Evolutionary conservation across 2,888 invertebrate species (phyloP), one percentile per base, ranked within the genome.

Genomic region (Stictocephala bisonia): DNA sequence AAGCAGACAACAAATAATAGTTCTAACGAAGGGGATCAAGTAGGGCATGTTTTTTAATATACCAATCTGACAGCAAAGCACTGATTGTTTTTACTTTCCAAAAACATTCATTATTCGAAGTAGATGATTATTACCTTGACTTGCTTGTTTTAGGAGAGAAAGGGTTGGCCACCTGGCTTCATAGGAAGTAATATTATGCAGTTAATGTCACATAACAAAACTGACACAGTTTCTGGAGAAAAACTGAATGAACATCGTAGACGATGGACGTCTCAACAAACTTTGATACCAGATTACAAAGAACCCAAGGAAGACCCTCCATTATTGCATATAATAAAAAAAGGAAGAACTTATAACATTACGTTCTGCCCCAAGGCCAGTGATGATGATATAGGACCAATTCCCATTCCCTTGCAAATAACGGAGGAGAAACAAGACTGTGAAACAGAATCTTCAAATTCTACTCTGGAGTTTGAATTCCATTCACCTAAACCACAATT

Each of bases 101-200:
- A n/a, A n/a, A n/a, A n/a, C n/a, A n/a, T n/a, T n/a, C n/a, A n/a
- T n/a, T n/a, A n/a, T n/a, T n/a, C n/a, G n/a, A n/a, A n/a, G n/a
- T n/a, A n/a, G n/a, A n/a, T n/a, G n/a, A n/a, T n/a, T n/a, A n/a
- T n/a, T n/a, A n/a, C n/a, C n/a, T n/a, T n/a, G n/a, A n/a, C n/a
- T n/a, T n/a, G n/a, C n/a, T n/a, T 50, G 51, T 60, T 60, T 6
- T n/a, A 60, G 60, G 60, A 60, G 24, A 60, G 60, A 40, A 60
- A 60, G 41, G 60, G 60, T n/a, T 35, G 60, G 60, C 60, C 60
- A 13, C 60, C 60, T 7, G 60, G 60, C 18, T 60, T 60, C 24
- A 60, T 60, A 24, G 60, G 4, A 13, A 60, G 26, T 9, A 60
- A 60, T 20, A 60, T 60, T 11, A 60, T 40, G 40, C 20, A 60